phyloP scores from a whole-genome alignment of 1,140 invertebrate species.

The Drosophila burlai region DNA sequence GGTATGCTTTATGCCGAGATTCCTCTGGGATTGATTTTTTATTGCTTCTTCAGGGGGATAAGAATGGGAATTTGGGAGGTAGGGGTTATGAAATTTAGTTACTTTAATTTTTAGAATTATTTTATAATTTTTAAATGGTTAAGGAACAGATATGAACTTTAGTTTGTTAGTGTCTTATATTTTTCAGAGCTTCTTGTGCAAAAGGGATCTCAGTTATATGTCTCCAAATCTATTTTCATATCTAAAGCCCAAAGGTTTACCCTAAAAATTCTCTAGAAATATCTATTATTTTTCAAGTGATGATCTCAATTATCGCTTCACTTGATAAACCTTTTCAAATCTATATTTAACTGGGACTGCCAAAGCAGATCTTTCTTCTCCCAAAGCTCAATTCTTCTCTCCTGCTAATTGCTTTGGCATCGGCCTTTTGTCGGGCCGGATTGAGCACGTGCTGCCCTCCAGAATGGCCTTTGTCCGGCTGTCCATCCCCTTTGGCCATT shows the following conservation, averaged over 20 bases:
- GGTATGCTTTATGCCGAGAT: background rate
- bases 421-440: constrained; percentile 38
- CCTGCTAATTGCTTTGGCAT: constrained; percentile 63
- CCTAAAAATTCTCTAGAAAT: too few species aligned
- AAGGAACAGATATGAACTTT: background rate
- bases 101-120: background rate
- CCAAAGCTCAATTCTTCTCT: constrained; percentile 17
- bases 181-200: background rate
- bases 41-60: background rate
- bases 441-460: constrained; percentile 68
- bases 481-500: constrained; percentile 66
- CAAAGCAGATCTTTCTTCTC: background rate
- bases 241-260: background rate
- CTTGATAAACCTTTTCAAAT: constrained; percentile 6
- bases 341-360: constrained; percentile 20
- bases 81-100: background rate
- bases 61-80: background rate
- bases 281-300: constrained; percentile 1
- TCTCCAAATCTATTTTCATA: too few species aligned
- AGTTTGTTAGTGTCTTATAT: background rate
- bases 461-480: constrained; percentile 27
- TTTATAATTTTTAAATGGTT: background rate
- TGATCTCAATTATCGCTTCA: constrained; percentile 6
- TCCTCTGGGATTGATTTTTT: background rate
- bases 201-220: background rate